Evolutionary conservation across 2,113 vertebrate genomes (phyloP).

Genomic region (Pandion haliaetus): DNA sequence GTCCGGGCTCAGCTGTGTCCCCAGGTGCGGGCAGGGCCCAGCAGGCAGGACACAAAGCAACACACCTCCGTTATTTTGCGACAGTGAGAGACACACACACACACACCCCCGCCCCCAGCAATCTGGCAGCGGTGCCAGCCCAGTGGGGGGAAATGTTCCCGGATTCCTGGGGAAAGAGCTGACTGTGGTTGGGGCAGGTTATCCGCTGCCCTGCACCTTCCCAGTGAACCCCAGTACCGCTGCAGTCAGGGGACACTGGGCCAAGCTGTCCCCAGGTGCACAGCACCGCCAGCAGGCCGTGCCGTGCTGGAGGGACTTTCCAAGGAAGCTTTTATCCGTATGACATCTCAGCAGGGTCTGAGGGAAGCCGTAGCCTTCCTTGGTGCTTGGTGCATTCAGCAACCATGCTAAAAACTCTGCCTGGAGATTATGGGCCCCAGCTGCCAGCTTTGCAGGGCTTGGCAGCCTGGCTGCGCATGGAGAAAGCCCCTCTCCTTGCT

Average conservation of each 20-base stretch:
- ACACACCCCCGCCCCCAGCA: not conserved
- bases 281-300: not conserved
- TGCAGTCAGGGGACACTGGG: not conserved
- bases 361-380: not conserved
- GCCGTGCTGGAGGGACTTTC: not conserved
- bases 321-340: not conserved
- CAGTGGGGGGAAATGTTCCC: not conserved
- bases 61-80: not conserved
- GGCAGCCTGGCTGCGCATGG: not conserved
- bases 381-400: not conserved
- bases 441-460: not conserved
- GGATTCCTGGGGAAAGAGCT: not conserved
- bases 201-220: not conserved
- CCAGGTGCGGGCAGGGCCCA: too few species aligned
- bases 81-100: not conserved
- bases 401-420: not conserved
- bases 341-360: not conserved
- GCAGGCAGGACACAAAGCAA: not conserved
- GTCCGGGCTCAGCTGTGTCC: too few species aligned
- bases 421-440: not conserved
- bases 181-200: not conserved
- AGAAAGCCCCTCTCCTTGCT: not conserved
- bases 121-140: too few species aligned
- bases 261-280: not conserved
- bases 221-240: not conserved